Percentiles rank a stretch among this genome's conserved stretches.
Evolutionary conservation across 92 coral and sea anemone genomes (phyloP).

Genomic region (Epizoanthus rinbou): DNA sequence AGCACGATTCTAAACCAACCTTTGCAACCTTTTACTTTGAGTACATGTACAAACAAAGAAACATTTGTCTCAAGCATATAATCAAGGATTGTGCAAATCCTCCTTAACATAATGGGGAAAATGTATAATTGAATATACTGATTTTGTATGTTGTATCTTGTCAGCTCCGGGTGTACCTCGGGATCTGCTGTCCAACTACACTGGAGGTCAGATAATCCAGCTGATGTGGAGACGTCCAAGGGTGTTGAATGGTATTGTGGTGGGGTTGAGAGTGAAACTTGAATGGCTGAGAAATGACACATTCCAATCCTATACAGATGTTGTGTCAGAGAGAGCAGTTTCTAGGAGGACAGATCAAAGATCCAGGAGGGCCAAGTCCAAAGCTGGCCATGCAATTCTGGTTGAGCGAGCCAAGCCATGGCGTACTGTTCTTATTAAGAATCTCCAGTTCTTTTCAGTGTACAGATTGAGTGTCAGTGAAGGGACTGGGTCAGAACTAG

Average conservation of each 20-base stretch:
- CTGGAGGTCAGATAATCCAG: slow-evolving; percentile 27
- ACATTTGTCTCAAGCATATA: too few species aligned
- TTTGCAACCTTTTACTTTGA: too few species aligned
- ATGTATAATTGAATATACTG: too few species aligned
- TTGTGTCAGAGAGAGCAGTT: slow-evolving; percentile 34
- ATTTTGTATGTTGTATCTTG: too few species aligned
- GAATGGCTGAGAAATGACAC: slow-evolving; percentile 41
- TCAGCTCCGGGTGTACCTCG: slow-evolving; percentile 38
- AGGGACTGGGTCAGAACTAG: slow-evolving; percentile 36
- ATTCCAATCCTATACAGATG: slow-evolving; percentile 13
- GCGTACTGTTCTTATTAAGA: slow-evolving; percentile 29
- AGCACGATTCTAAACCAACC: too few species aligned
- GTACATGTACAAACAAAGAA: too few species aligned
- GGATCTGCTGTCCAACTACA: slow-evolving; percentile 31
- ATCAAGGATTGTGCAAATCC: too few species aligned
- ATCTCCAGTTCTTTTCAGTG: slow-evolving; percentile 9
- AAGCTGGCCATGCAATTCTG: slow-evolving; percentile 25
- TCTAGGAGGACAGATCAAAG: background rate
- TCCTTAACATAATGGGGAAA: too few species aligned
- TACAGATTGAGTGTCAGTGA: slow-evolving; percentile 41
- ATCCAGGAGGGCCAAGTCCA: slow-evolving; percentile 21
- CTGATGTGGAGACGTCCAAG: slow-evolving; percentile 24
- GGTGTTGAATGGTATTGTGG: slow-evolving; percentile 25
- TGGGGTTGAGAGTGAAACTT: slow-evolving; percentile 34
- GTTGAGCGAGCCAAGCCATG: slow-evolving; percentile 21